Evolutionary conservation across 2,113 vertebrate genomes (phyloP).

Genomic region (Pterocles burchelli): DNA sequence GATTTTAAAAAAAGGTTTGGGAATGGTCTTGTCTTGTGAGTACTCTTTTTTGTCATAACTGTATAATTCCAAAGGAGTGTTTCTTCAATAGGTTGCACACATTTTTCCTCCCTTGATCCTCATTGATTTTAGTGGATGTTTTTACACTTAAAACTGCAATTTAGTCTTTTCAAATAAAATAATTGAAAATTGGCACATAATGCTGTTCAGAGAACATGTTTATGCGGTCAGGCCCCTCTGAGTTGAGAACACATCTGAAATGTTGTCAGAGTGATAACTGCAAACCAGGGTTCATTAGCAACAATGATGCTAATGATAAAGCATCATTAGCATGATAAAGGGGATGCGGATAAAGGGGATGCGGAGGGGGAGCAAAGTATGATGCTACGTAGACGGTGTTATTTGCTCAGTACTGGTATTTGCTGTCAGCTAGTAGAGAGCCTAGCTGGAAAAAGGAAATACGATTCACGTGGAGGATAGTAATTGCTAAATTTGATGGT

Average conservation of each 20-base stretch:
- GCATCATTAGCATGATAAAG: no score
- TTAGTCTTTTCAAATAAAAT: background rate
- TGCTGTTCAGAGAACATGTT: background rate
- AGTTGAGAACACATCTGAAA: background rate
- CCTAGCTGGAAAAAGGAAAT: background rate
- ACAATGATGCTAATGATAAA: no score
- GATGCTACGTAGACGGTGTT: background rate
- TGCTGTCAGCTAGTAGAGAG: background rate
- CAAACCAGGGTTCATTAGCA: background rate
- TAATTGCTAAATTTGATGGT: background rate
- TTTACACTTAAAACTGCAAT: background rate
- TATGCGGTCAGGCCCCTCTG: background rate
- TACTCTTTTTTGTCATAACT: background rate
- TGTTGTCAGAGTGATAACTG: accelerated
- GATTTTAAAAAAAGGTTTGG: background rate
- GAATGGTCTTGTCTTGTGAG: background rate
- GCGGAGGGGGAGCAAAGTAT: background rate
- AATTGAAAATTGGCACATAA: background rate
- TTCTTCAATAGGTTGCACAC: background rate
- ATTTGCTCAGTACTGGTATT: background rate
- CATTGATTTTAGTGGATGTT: background rate
- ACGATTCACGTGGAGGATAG: background rate
- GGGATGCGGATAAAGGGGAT: background rate
- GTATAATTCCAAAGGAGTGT: background rate
- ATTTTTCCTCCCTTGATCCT: background rate